phyloP scores from a whole-genome alignment of 1,140 invertebrate species.

The Polypedilum vanderplanki region DNA sequence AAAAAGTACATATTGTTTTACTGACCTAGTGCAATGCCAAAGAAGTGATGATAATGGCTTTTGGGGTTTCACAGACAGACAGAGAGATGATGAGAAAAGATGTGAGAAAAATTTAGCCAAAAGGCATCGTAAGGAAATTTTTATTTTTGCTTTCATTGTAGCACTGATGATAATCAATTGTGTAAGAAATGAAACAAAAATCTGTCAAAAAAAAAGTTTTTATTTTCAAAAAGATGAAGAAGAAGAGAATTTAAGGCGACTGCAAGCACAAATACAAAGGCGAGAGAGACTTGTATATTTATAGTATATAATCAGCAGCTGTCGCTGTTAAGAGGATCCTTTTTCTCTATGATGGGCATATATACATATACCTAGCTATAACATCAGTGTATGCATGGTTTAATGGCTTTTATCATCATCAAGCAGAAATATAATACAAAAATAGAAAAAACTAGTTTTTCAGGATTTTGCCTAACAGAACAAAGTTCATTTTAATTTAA shows the following conservation, averaged over 20 bases:
- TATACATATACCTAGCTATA: neutral
- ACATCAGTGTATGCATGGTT: neutral
- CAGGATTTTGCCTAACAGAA: neutral
- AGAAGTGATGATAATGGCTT: neutral
- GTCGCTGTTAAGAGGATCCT: conserved; percentile 6
- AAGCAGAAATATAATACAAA: neutral
- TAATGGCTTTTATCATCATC: conserved; percentile 7
- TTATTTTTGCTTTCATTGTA: neutral
- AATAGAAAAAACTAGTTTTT: neutral
- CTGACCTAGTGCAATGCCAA: neutral
- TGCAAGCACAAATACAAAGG: no score
- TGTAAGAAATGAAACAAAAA: conserved; percentile 1
- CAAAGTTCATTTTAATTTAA: conserved; percentile 6
- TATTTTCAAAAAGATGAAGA: no score
- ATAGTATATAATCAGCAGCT: neutral
- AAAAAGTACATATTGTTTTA: neutral
- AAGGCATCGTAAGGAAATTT: neutral
- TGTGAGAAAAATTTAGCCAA: neutral
- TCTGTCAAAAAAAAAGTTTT: conserved; percentile 18
- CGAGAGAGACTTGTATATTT: no score
- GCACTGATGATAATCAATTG: neutral
- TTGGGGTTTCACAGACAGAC: neutral
- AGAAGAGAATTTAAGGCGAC: no score
- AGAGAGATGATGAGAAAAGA: neutral
- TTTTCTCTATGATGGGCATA: neutral